Percentiles rank a stretch among this genome's conserved stretches.
phyloP scores from a whole-genome alignment of 2,888 invertebrate genomes.

The Amphipyra berbera region DNA sequence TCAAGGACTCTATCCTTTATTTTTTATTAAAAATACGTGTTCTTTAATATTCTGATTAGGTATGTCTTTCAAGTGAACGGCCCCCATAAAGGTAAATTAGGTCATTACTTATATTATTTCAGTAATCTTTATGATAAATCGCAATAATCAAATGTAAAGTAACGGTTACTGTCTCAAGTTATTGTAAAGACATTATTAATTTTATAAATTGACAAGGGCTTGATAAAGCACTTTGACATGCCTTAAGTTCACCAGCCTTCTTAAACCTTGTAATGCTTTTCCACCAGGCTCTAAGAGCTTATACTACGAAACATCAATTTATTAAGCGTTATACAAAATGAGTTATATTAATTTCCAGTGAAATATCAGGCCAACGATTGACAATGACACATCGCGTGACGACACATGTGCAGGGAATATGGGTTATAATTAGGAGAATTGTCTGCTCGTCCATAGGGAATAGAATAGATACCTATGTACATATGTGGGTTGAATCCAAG shows the following conservation, averaged over 20 bases:
- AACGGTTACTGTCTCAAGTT: no score
- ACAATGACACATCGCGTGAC: conserved; percentile 58
- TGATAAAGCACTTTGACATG: no score
- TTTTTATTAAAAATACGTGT: conserved; percentile 23
- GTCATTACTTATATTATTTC: neutral
- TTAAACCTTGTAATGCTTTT: conserved; percentile 11
- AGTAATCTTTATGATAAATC: no score
- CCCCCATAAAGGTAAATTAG: neutral
- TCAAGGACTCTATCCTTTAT: conserved; percentile 41
- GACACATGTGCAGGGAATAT: conserved; percentile 40
- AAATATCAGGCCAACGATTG: conserved; percentile 43
- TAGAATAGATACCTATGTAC: conserved; percentile 31
- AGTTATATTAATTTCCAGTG: conserved; percentile 32
- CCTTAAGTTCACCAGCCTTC: neutral
- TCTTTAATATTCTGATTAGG: conserved; percentile 32
- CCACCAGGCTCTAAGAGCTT: neutral
- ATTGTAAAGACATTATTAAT: no score
- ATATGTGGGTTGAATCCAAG: conserved; percentile 30
- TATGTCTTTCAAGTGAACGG: neutral
- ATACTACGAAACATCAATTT: conserved; percentile 20
- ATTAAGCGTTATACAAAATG: conserved; percentile 33
- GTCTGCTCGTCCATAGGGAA: conserved; percentile 48
- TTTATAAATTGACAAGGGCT: no score
- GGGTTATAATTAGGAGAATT: conserved; percentile 61
- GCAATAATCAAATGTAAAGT: no score